Percentiles rank a stretch among this genome's conserved stretches.
phyloP scores from a whole-genome alignment of 2,888 invertebrate species.

The Nemoura dubitans region DNA sequence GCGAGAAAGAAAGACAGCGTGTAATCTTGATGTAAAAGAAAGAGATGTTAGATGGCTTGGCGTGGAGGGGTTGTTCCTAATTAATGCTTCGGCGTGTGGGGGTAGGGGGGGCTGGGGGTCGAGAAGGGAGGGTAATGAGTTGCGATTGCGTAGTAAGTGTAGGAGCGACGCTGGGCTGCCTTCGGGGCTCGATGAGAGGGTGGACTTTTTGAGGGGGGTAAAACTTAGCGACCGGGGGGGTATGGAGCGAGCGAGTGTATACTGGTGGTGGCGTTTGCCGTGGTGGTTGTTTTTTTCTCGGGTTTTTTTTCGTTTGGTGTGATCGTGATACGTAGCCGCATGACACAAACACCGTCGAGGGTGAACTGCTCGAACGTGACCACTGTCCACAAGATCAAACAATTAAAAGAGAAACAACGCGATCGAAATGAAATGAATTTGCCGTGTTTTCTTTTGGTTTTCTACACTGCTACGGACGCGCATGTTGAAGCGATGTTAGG shows the following conservation, averaged over 20 bases:
- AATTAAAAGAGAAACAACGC: slow-evolving; percentile 20
- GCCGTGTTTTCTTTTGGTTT: neutral
- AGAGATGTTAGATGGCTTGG: neutral
- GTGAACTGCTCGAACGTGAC: neutral
- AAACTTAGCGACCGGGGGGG: slow-evolving; percentile 21
- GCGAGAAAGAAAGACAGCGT: neutral
- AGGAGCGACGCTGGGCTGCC: slow-evolving; percentile 38
- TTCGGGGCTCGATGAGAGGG: slow-evolving; percentile 41
- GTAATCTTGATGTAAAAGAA: slow-evolving; percentile 26
- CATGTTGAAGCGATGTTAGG: neutral
- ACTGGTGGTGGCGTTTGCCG: neutral
- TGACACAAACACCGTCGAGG: neutral
- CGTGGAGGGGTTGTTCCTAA: slow-evolving; percentile 45
- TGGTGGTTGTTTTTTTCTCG: neutral
- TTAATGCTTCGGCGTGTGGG: slow-evolving; percentile 46
- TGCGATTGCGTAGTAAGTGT: slow-evolving; percentile 50
- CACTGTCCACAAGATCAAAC: slow-evolving; percentile 16
- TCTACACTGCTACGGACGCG: neutral
- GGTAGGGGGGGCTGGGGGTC: slow-evolving; percentile 38
- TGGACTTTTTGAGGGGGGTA: neutral
- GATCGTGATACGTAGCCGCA: neutral
- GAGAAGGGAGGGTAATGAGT: slow-evolving; percentile 47
- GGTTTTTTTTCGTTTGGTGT: slow-evolving; percentile 22
- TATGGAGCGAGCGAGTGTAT: neutral
- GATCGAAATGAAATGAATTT: neutral